Evolutionary conservation across 2,113 vertebrate genomes (phyloP), one percentile per base, ranked within the genome.

Genomic region (Catharus minimus): DNA sequence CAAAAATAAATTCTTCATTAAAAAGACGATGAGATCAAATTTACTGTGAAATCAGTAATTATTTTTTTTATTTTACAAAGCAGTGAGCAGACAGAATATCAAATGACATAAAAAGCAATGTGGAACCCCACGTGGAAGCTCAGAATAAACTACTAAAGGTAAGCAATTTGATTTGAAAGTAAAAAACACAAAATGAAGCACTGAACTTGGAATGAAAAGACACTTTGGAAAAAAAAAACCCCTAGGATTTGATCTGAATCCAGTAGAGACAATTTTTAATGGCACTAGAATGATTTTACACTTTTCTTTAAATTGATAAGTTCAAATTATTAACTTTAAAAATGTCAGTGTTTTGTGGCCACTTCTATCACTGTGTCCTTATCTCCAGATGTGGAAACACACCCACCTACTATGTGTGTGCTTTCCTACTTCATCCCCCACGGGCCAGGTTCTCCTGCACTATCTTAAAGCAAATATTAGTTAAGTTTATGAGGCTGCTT

Each of bases 401-500:
- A 82, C 81, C 81, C 50, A 49, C 10, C 69, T 41, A 17, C 23
- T 23, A 3, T 23, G 10, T 46, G 39, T 82, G 22, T 49, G 13
- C 66, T 84, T 90, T 90, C 39, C 81, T 43, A 18, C 74, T 82
- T 73, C 66, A 56, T 39, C 43, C 56, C 38, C 66, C 77, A 32
- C 32, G 46, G 38, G 49, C 2, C 75, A 84, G 92, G 71, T 38
- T 90, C n/a, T 82, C 27, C 81, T 66, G 32, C 66, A 64, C n/a
- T 94, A 79, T 89, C 92, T 85, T 82, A 92, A 90, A 76, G 82
- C 86, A 95, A 94, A 96, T 93, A 92, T 89, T 92, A 47, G 81
- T 79, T 52, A 66, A 66, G 71, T 93, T 95, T 96, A 95, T 87
- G 71, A 80, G 86, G 33, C 56, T 87, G 33, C 80, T 93, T 90